A percentile compares a stretch with the other conserved stretches of the same genome.
phyloP scores from a whole-genome alignment of 2,888 invertebrate genomes.

The Apodemia zela region DNA sequence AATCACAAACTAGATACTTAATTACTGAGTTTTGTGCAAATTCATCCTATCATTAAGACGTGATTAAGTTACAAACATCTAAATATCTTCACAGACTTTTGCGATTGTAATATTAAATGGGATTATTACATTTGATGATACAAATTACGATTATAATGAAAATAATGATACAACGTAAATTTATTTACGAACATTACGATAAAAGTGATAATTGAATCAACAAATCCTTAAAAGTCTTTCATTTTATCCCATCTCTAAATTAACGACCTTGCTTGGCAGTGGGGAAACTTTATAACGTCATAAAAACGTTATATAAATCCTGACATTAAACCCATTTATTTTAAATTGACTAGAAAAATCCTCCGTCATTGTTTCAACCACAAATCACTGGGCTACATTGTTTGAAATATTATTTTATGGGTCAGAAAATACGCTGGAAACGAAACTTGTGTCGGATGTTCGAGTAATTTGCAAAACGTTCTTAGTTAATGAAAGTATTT shows the following conservation, averaged over 20 bases:
- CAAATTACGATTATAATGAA: not conserved
- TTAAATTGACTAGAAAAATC: conserved; percentile 72
- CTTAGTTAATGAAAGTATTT: not conserved
- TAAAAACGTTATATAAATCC: conserved; percentile 69
- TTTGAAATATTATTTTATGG: conserved; percentile 15
- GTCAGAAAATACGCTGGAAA: not conserved
- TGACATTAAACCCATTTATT: conserved; percentile 57
- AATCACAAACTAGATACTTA: too few relatives aligned
- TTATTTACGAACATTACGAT: conserved; percentile 17
- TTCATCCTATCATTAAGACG: too few relatives aligned
- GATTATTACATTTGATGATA: too few relatives aligned
- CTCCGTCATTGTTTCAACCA: conserved; percentile 37
- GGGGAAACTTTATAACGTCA: conserved; percentile 65
- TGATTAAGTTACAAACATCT: too few relatives aligned
- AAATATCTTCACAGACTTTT: too few relatives aligned
- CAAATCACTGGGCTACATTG: conserved; percentile 22
- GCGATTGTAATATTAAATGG: too few relatives aligned
- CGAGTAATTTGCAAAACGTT: not conserved
- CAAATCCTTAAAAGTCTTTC: conserved; percentile 34
- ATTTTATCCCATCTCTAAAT: conserved; percentile 61
- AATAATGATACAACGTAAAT: not conserved
- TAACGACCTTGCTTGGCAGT: conserved; percentile 63
- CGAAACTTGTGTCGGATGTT: not conserved
- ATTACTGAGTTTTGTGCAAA: not conserved
- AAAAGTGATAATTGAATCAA: conserved; percentile 29